Conservation (phyloP, 2,113 vertebrate genomes). For the Aleadryas rufinucha region DNA sequence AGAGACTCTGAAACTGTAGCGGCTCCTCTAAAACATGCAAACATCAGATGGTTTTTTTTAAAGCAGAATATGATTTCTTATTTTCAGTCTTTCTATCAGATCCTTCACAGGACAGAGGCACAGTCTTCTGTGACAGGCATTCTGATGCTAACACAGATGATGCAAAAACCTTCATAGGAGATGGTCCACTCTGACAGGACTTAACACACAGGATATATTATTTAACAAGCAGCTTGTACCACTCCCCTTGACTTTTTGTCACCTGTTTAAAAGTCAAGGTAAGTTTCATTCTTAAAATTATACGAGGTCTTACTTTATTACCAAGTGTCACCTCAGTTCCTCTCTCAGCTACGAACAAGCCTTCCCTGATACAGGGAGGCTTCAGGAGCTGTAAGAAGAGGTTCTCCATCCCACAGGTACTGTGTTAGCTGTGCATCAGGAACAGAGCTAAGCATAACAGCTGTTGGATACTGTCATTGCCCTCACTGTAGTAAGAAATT, state of each 20-base stretch:
- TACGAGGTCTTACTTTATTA: not conserved
- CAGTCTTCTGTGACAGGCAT: not conserved
- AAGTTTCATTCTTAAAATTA: not conserved
- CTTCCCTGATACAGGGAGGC: not conserved
- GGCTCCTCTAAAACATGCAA: not conserved
- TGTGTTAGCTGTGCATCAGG: not conserved
- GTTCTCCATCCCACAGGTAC: not conserved
- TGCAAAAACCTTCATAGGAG: not conserved
- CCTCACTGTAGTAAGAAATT: not conserved
- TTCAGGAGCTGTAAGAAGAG: not conserved
- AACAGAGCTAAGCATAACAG: not conserved
- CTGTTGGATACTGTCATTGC: not conserved
- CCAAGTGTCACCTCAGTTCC: not conserved
- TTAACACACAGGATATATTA: not conserved
- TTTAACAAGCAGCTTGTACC: not conserved
- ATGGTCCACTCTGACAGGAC: not conserved
- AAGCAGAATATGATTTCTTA: not conserved
- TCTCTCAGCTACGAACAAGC: not conserved
- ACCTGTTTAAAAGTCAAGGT: not conserved
- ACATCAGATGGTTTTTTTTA: fast-evolving
- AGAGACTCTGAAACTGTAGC: not conserved
- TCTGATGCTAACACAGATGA: not conserved
- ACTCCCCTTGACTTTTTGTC: not conserved
- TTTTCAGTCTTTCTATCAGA: not conserved
- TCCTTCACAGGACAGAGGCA: not conserved